A percentile compares a stretch with the other conserved stretches of the same genome.
phyloP scores from a whole-genome alignment of 2,888 invertebrate species.

The Argyra leucocephala region DNA sequence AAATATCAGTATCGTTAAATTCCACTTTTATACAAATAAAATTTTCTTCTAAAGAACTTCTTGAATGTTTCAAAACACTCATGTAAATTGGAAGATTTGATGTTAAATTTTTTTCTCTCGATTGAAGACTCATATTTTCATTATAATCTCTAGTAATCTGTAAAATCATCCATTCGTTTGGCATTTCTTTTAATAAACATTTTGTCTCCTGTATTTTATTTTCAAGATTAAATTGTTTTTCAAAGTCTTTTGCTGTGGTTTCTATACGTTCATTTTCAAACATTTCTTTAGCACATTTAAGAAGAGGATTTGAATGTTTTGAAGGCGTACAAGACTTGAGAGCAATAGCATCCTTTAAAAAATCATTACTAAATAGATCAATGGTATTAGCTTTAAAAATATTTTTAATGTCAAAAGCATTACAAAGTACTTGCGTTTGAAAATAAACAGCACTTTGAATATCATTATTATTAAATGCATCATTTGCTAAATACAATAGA shows the following conservation, averaged over 20 bases:
- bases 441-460: neutral
- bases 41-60: neutral
- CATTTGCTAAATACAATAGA: neutral
- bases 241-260: neutral
- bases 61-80: slow-evolving; percentile 19
- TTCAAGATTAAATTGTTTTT: neutral
- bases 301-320: neutral
- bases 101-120: slow-evolving; percentile 13
- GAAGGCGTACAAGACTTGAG: too few relatives aligned
- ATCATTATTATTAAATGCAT: neutral
- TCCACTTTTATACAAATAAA: neutral
- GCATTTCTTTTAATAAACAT: neutral
- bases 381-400: neutral
- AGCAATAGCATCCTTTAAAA: neutral
- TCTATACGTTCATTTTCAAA: neutral
- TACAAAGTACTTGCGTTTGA: neutral
- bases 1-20: neutral
- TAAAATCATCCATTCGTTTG: slow-evolving; percentile 22
- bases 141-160: slow-evolving; percentile 21
- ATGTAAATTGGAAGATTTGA: slow-evolving; percentile 15
- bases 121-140: slow-evolving; percentile 13
- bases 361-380: neutral
- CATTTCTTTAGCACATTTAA: slow-evolving; percentile 5
- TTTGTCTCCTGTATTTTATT: neutral
- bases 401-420: neutral